These are phyloP conservation scores for Amphimallon solstitiale DNA, from an alignment of 2,888 invertebrate species.

Conservation along the genomic window DNA sequence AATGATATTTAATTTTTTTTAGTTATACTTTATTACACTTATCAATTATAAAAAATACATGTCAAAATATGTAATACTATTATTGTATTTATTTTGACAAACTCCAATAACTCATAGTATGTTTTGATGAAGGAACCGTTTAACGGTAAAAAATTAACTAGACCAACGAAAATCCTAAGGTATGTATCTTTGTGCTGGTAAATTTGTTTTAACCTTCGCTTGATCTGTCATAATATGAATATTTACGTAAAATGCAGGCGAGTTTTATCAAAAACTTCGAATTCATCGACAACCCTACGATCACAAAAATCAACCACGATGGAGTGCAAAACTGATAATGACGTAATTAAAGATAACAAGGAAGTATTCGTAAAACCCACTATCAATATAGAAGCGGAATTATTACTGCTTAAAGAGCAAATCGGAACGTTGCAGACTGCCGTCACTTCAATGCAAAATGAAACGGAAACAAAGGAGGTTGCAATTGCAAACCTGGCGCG, in stretches of 20 bases:
- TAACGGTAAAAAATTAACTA: slow-evolving; percentile 51
- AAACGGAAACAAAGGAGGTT: slow-evolving; percentile 64
- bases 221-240: neutral
- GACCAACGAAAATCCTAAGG: slow-evolving; percentile 54
- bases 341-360: neutral
- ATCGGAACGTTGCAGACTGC: slow-evolving; percentile 63
- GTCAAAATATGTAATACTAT: slow-evolving; percentile 37
- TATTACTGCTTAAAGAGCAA: slow-evolving; percentile 58
- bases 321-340: slow-evolving; percentile 22
- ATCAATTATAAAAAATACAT: slow-evolving; percentile 20
- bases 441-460: slow-evolving; percentile 62
- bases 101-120: slow-evolving; percentile 20
- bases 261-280: slow-evolving; percentile 42
- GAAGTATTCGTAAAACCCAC: slow-evolving; percentile 25
- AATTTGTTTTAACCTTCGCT: neutral
- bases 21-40: slow-evolving; percentile 28
- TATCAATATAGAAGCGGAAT: slow-evolving; percentile 51
- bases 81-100: slow-evolving; percentile 8
- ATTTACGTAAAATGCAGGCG: slow-evolving; percentile 33
- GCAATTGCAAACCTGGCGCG: slow-evolving; percentile 64
- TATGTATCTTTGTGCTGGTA: slow-evolving; percentile 40
- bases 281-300: slow-evolving; percentile 25
- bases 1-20: slow-evolving; percentile 39
- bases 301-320: slow-evolving; percentile 24
- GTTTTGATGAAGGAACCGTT: slow-evolving; percentile 51